A percentile compares a stretch with the other conserved stretches of the same genome.
Evolutionary conservation across 2,797 vertebrate genomes (phyloP).

Genomic region (Lutjanus campechanus): DNA sequence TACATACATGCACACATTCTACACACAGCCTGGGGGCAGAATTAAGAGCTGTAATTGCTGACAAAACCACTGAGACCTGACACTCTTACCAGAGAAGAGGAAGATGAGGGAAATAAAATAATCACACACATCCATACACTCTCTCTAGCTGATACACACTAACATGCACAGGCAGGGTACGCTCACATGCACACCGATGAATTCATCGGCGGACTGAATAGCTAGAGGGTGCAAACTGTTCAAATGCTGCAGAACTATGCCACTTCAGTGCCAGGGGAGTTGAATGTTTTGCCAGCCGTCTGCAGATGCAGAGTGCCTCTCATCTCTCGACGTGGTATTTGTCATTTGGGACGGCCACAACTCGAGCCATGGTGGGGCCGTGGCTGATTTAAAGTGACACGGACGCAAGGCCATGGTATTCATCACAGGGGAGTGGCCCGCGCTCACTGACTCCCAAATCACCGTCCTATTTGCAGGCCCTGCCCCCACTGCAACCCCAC

Average conservation of each 20-base stretch:
- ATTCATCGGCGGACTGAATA: constrained; percentile 25
- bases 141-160: neutral
- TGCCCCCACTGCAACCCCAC: constrained; percentile 35
- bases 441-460: constrained; percentile 65
- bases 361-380: constrained; percentile 40
- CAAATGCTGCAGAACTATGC: constrained; percentile 43
- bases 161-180: constrained; percentile 12
- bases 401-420: constrained; percentile 75
- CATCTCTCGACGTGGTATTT: constrained; percentile 52
- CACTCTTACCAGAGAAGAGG: constrained; percentile 40
- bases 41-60: constrained; percentile 56
- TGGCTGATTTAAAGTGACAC: constrained; percentile 76
- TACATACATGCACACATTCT: constrained; percentile 2
- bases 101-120: constrained; percentile 47
- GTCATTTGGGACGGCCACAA: constrained; percentile 60
- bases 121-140: neutral
- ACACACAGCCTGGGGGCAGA: constrained; percentile 46
- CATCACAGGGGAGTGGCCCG: constrained; percentile 70
- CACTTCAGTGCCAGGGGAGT: constrained; percentile 39
- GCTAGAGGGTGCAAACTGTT: constrained; percentile 51
- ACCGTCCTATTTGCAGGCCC: constrained; percentile 44
- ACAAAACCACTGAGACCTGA: constrained; percentile 60
- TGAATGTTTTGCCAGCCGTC: constrained; percentile 35
- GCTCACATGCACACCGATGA: constrained; percentile 22
- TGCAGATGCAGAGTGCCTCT: constrained; percentile 36